Evolutionary conservation across 2,797 vertebrate species (phyloP), one percentile per base, ranked within the genome.

Genomic region (Bradypodion pumilum): DNA sequence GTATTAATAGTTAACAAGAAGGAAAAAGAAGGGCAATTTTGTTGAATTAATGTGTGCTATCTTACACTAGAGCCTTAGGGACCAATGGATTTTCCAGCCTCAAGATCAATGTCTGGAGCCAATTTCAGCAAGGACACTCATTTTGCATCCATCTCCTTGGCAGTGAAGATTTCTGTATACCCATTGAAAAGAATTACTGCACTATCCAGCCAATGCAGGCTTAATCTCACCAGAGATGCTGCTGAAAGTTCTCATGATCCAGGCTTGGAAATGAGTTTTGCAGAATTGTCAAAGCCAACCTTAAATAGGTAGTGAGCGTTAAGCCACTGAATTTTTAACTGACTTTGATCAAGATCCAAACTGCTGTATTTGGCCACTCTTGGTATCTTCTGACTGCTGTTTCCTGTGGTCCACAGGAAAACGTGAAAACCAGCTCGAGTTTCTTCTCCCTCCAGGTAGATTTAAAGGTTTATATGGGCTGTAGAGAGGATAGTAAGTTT

Each of bases 91-190:
- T 77, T 81, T 42, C 7, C 76, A 52, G 42, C 32, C 32, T 70
- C 19, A 35, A 49, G 65, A 77, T 85, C 40, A 81, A 81, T 85
- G 37, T 77, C 25, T 70, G 42, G 21, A 42, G 66, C 23, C 59
- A 63, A 27, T 7, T 70, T 81, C 7, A 42, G 65, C 37, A 62
- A 49, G 19, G 25, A 75, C 69, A 19, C 29, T 85, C 42, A 35
- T 62, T 85, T 81, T 81, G 63, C 25, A 76, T 62, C 15, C 32
- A 46, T 40, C 56, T 46, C 32, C 32, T 25, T 81, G 42, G 9
- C 12, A 56, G 5, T 44, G 40, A 40, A 44, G 29, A 1, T 59
- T 23, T 75, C 52, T 63, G 12, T 69, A 19, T 37, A 9, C 25
- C 56, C 25, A 1, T 29, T 60, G 56, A 37, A 27, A 73, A 62